Conservation (phyloP, 2,888 invertebrate genomes). For the Perizoma flavofasciatum region DNA sequence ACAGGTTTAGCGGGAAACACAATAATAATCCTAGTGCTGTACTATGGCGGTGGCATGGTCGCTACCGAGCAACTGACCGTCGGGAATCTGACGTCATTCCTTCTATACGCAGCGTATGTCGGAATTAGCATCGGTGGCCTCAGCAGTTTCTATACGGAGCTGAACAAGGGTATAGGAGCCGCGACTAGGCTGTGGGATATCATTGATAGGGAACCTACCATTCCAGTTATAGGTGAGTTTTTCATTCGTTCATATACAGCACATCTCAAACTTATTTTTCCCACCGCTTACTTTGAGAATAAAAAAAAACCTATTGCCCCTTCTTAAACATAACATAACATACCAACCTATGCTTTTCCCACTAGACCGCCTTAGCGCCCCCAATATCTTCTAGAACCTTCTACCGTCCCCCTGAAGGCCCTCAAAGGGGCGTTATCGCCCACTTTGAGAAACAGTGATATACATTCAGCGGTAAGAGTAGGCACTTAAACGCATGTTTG, state of each 20-base stretch:
- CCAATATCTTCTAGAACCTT: too few relatives aligned
- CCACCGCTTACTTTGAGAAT: too few relatives aligned
- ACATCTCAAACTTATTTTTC: too few relatives aligned
- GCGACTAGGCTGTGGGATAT: conserved; percentile 95
- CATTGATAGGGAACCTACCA: conserved; percentile 90
- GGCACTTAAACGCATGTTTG: too few relatives aligned
- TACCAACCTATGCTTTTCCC: too few relatives aligned
- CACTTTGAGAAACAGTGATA: too few relatives aligned
- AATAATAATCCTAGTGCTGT: conserved; percentile 95
- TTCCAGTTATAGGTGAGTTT: conserved; percentile 87
- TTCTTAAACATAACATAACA: too few relatives aligned
- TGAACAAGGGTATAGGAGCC: conserved; percentile 97
- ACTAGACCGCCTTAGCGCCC: too few relatives aligned
- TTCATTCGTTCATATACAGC: background rate
- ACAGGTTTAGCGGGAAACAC: conserved; percentile 95
- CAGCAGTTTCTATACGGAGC: conserved; percentile 96
- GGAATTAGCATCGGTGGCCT: conserved; percentile 95
- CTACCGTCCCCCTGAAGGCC: too few relatives aligned
- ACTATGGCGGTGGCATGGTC: conserved; percentile 96
- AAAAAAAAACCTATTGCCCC: too few relatives aligned
- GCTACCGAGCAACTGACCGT: conserved; percentile 90
- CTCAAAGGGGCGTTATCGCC: too few relatives aligned
- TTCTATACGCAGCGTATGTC: conserved; percentile 97
- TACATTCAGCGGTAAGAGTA: background rate
- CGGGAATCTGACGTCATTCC: conserved; percentile 96